phyloP scores from a whole-genome alignment of 2,888 invertebrate genomes.

The Choristoneura rosaceana region DNA sequence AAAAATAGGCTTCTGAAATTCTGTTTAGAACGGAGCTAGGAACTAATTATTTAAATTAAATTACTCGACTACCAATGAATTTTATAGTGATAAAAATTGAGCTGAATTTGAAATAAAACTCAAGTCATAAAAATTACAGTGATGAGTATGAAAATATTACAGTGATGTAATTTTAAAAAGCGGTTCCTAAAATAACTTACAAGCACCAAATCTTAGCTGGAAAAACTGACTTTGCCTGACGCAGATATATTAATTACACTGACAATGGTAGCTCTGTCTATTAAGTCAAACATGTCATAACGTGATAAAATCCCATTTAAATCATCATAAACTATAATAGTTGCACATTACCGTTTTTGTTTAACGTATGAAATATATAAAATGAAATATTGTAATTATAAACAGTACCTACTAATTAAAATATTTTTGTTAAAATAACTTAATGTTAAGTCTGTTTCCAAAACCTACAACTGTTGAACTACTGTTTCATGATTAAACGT shows the following conservation, averaged over 20 bases:
- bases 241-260: background rate
- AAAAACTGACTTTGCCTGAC: background rate
- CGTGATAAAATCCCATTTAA: background rate
- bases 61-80: too few species aligned
- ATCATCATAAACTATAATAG: background rate
- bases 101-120: too few species aligned
- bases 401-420: slow-evolving; percentile 33
- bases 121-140: too few species aligned
- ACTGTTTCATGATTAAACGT: slow-evolving; percentile 21
- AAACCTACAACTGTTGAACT: slow-evolving; percentile 27
- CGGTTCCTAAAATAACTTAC: too few species aligned
- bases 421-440: slow-evolving; percentile 39
- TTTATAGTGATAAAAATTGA: too few species aligned
- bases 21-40: too few species aligned
- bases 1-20: too few species aligned
- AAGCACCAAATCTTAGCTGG: too few species aligned
- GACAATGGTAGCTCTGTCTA: background rate
- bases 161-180: too few species aligned
- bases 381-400: slow-evolving; percentile 29
- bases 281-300: background rate
- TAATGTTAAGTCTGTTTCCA: slow-evolving; percentile 28
- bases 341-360: slow-evolving; percentile 17
- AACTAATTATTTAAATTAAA: too few species aligned
- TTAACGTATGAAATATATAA: slow-evolving; percentile 32
- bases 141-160: too few species aligned